Base-by-base conservation (phyloP, 2,888 invertebrate genomes). In the Thelaira solivaga region DNA sequence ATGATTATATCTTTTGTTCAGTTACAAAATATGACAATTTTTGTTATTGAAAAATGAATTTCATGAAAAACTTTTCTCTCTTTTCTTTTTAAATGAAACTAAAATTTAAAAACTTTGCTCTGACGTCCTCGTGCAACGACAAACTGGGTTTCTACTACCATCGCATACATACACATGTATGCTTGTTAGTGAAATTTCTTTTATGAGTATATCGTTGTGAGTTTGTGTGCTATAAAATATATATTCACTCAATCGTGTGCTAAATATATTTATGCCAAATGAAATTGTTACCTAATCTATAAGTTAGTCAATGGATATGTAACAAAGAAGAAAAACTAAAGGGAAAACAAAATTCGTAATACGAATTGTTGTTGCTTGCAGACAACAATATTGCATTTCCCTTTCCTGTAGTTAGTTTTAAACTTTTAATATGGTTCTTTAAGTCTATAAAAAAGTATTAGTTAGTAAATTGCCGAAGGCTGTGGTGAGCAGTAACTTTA, bases 371-470 rank as follows among this genome's bases (percentile, higher is more conserved):
- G 16, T 24, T 76, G 55, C 39, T 55, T 62, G 24, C 13, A 62
- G 59, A 55, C 67, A 39, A 55, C 71, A 72, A 67, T 68, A 55
- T 36, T 57, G 49, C 49, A 62, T 62, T 72, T 77, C 71, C 76
- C 55, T 67, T 76, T 76, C 67, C 53, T 64, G n/a, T 57, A 26
- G 51, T 31, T 11, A 24, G 16, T 61, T 64, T 64, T 41, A 45
- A 62, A 71, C 18, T 62, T 53, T 71, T 55, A 64, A 55, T 62
- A 39, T 53, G 26, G 6, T 20, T 43, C 20, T 34, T 49, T 39
- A n/a, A 39, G 18, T 39, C 11, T 26, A 18, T 51, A 4, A 1
- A 8, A 31, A 22, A 55, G 45, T 67, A 13, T 47, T 49, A 45
- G 36, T 41, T 59, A 39, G 45, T 29, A 47, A 57, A 49, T 18